Percentiles rank a stretch among this genome's conserved stretches.
These are phyloP conservation scores for Paralichthys olivaceus DNA, from an alignment of 2,113 vertebrate species.

Conservation along the genomic window DNA sequence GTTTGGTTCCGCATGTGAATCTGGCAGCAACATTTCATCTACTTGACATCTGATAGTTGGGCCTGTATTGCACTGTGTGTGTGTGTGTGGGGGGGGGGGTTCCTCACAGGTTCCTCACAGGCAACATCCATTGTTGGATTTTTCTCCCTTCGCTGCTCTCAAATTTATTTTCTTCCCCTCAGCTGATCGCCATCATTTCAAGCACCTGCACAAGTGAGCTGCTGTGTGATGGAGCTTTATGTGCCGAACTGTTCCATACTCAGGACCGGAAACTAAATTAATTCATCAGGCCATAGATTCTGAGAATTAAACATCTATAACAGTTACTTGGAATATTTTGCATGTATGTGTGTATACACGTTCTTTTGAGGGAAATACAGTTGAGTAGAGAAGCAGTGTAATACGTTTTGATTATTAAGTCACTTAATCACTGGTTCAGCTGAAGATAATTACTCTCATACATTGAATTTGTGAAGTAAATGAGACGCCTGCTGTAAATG, in stretches of 20 bases:
- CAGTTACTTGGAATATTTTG: neutral
- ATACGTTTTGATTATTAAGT: constrained; percentile 40
- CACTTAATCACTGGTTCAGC: constrained; percentile 10
- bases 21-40: neutral
- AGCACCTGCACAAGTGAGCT: neutral
- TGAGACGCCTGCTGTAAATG: constrained; percentile 37
- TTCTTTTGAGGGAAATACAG: constrained; percentile 10
- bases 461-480: constrained; percentile 25
- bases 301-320: neutral
- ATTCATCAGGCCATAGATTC: neutral
- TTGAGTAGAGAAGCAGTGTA: constrained; percentile 23
- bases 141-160: constrained; percentile 2
- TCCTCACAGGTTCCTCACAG: constrained; percentile 21
- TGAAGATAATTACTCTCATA: constrained; percentile 23
- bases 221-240: neutral
- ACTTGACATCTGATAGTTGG: constrained; percentile 1
- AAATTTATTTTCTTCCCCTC: constrained; percentile 11
- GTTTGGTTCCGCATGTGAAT: neutral
- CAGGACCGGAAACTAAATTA: too few species aligned
- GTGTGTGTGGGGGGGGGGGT: neutral
- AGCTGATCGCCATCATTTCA: neutral
- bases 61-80: neutral
- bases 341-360: neutral
- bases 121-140: constrained; percentile 22
- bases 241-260: neutral